Evolutionary conservation across 2,888 invertebrate genomes (phyloP), one percentile per base, ranked within the genome.

Genomic region (Cryptocephalus moraei): DNA sequence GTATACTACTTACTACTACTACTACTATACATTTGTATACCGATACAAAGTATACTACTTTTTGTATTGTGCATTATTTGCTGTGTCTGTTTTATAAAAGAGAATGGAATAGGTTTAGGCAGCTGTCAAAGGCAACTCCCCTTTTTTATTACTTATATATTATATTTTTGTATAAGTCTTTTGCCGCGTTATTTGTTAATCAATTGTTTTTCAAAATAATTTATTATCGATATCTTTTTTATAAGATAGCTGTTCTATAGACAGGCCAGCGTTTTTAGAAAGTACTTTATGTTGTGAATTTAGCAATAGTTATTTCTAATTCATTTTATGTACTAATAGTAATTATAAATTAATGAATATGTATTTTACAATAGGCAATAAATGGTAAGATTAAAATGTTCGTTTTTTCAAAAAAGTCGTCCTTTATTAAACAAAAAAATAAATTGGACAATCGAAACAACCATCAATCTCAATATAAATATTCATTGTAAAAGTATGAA

Each of bases 321-420:
- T 22, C 22, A 22, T 22, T 22, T 22, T 6, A 22, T 22, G 22
- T 22, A 22, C 22, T 22, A 22, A 22, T 22, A n/a, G n/a, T n/a
- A 4, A 22, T 22, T 22, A 22, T 22, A 22, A 22, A 22, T 22
- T 22, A 22, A 22, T 22, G 22, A 46, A 40, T 46, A 46, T 51
- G 51, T 51, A 45, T 48, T 51, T 51, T 48, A 51, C 46, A 44
- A 46, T 51, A 51, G 48, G 47, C 44, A 51, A 51, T 51, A 48
- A 51, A 51, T 44, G 47, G 40, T 14, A 8, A 22, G 22, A 6
- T 22, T 22, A 22, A 22, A 22, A 6, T 22, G 22, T 22, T 22
- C 6, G 3, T 22, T 22, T 22, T 22, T 22, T 22, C 22, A 2
- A 22, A 22, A 22, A 22, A 22, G 6, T 22, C 6, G 22, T 22